Base-by-base conservation (phyloP, 2,888 invertebrate genomes). In the Cryptosula pallasiana region DNA sequence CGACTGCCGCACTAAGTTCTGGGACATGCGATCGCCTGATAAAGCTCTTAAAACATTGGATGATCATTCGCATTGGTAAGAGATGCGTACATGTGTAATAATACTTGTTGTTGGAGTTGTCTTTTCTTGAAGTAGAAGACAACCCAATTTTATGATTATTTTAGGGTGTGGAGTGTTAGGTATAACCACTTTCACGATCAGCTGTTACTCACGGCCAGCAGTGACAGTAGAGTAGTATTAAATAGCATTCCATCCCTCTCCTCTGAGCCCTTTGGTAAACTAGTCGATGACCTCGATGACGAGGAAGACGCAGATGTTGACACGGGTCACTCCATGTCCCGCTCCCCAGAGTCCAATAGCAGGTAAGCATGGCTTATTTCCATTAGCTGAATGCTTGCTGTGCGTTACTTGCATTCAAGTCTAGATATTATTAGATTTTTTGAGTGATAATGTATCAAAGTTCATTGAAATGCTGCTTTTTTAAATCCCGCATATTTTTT, bases 121-220 rank as follows among this genome's bases (percentile, higher is more conserved):
- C n/a, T n/a, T n/a, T n/a, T n/a, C n/a, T n/a, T n/a, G n/a, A n/a
- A n/a, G n/a, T n/a, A n/a, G n/a, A n/a, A n/a, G n/a, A n/a, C n/a
- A n/a, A n/a, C n/a, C n/a, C n/a, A n/a, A n/a, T n/a, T n/a, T n/a
- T n/a, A n/a, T n/a, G n/a, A n/a, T n/a, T n/a, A 45, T 23, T 55
- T 16, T 69, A 84, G 91, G 91, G 91, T 96, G 9, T 97, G 96
- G 95, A 91, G 90, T 71, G 93, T 97, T 0, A 89, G 93, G 35
- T 98, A 94, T 84, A 99, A 99, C 86, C 91, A 92, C 76, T 97
- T 94, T 85, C 98, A 98, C 83, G 99, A 99, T 84, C 97, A 99
- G 84, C 86, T 99, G 45, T 87, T 99, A 32, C 85, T 99, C 75
- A 93, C 96, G 1, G 93, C 95, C 71, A 95, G 96, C 78, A 96